A percentile compares a stretch with the other conserved stretches of the same genome.
These are phyloP conservation scores for Regulus satrapa DNA, from an alignment of 2,113 vertebrate genomes.

Conservation along the genomic window DNA sequence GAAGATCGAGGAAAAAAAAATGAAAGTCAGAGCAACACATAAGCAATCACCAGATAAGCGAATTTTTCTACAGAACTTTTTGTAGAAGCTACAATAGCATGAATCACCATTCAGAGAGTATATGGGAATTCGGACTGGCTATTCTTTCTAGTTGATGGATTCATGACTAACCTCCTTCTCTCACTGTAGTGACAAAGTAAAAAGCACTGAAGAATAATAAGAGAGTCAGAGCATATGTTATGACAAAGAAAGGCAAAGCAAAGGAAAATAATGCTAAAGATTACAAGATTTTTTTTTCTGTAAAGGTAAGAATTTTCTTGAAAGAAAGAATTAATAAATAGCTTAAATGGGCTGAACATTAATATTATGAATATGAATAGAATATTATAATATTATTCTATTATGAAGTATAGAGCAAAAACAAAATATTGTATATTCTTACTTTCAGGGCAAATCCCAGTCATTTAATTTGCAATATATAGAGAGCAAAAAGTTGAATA, in stretches of 20 bases:
- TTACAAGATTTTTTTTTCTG: background rate
- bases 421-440: accelerated
- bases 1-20: too few relatives aligned
- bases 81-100: background rate
- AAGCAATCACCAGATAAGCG: background rate
- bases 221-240: background rate
- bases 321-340: background rate
- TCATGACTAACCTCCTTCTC: background rate
- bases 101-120: background rate
- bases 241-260: background rate
- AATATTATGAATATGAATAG: too few relatives aligned
- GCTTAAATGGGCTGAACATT: background rate
- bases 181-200: background rate
- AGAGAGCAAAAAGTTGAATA: background rate
- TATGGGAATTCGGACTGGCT: background rate
- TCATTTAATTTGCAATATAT: background rate
- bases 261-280: background rate
- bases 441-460: background rate
- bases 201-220: background rate
- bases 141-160: background rate
- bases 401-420: background rate
- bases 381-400: too few relatives aligned
- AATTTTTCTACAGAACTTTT: background rate
- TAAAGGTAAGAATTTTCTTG: background rate
- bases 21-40: background rate